Evolutionary conservation across 2,888 invertebrate species (phyloP), one percentile per base, ranked within the genome.

Genomic region (Papilio elwesi): DNA sequence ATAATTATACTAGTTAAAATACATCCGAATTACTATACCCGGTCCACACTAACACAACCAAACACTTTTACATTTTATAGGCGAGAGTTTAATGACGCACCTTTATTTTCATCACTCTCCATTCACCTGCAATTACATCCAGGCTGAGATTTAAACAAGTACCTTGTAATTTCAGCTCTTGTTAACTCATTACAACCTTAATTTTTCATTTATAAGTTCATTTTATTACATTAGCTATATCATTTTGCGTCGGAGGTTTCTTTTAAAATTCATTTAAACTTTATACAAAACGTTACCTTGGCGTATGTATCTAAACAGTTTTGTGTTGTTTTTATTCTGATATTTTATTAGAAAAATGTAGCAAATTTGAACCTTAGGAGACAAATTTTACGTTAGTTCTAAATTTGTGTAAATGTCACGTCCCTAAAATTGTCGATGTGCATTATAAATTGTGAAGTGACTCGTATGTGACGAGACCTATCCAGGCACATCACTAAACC

Each of bases 41-140:
- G 77, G 78, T 89, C 89, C 84, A 79, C 59, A 64, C 48, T 81
- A 79, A 8, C 16, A 49, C 72, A 67, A 72, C 77, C 71, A 66
- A 68, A 48, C 51, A 76, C 77, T 26, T 87, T 83, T 82, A 83
- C 84, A 85, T 87, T 87, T 83, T 82, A 81, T 82, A 86, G 89
- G 87, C 82, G 85, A 84, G 78, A 75, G 82, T 82, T 77, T 85
- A 86, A 88, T 85, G 82, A 80, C 59, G 75, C 70, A 78, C 77
- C 81, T 84, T 89, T 87, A 85, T 89, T 83, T 80, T 74, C 78
- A 75, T 76, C 78, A 47, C 68, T 80, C 78, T 80, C 78, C 78
- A 55, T 74, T 80, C 81, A 83, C 78, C 79, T 80, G 75, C 75
- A 76, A 74, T 76, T 78, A 74, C 75, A 74, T 75, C 70, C 75